phyloP scores from a whole-genome alignment of 1,140 invertebrate species.

The Trichonephila clavata region DNA sequence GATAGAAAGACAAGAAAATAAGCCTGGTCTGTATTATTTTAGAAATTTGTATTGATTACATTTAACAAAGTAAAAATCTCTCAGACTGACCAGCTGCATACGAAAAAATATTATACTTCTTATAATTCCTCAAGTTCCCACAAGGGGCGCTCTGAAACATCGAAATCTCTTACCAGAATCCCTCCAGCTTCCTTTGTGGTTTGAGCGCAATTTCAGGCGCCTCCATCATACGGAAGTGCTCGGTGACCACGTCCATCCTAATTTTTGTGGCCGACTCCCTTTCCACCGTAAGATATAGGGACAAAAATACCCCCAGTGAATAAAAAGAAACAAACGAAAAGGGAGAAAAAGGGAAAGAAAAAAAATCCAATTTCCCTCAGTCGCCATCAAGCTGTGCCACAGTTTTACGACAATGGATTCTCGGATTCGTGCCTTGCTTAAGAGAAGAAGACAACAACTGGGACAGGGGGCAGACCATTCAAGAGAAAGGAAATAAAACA shows the following conservation, averaged over 20 bases:
- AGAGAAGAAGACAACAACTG: slow-evolving; percentile 42
- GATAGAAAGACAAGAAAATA: no score
- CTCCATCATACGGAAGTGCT: slow-evolving; percentile 55
- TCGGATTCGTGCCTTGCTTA: slow-evolving; percentile 63
- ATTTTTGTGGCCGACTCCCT: slow-evolving; percentile 18
- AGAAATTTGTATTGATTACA: no score
- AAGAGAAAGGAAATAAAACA: slow-evolving; percentile 59
- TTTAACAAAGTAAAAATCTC: no score
- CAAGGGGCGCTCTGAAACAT: background rate
- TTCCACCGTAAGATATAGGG: slow-evolving; percentile 7
- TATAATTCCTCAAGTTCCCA: no score
- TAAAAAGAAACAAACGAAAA: slow-evolving; percentile 43
- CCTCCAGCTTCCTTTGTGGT: slow-evolving; percentile 47
- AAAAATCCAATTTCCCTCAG: slow-evolving; percentile 65
- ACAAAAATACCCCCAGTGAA: slow-evolving; percentile 20
- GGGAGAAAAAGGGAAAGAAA: background rate
- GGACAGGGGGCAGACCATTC: slow-evolving; percentile 22
- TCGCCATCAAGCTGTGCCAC: slow-evolving; percentile 60
- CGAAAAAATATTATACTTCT: no score
- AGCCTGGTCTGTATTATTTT: no score
- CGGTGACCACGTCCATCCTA: slow-evolving; percentile 54
- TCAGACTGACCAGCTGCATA: no score
- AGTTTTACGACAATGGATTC: slow-evolving; percentile 67
- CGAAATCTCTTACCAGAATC: background rate
- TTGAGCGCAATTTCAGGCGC: slow-evolving; percentile 47